Conservation (phyloP, 2,113 vertebrate genomes). For the Eretmochelys imbricata region DNA sequence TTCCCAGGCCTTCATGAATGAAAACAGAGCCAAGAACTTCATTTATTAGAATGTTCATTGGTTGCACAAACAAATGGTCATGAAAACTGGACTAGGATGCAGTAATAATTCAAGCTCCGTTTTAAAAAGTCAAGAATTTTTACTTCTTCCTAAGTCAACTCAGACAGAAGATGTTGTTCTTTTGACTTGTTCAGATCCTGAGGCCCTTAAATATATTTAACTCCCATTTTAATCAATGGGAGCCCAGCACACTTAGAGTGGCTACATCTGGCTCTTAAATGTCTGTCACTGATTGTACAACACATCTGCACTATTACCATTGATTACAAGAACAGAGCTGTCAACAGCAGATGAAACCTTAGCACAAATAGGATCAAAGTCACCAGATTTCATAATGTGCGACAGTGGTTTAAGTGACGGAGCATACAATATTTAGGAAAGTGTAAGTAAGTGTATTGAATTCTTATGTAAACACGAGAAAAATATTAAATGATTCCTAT, state of each 20-base stretch:
- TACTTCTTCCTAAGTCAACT: neutral
- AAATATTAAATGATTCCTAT: conserved; percentile 41
- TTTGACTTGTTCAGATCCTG: conserved; percentile 29
- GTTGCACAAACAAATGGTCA: neutral
- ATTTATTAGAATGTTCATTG: neutral
- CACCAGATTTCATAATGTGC: conserved; percentile 2
- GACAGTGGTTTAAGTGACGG: conserved; percentile 9
- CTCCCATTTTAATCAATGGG: conserved; percentile 30
- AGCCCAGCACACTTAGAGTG: conserved; percentile 8
- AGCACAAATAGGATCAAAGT: conserved; percentile 21
- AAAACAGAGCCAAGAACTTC: conserved; percentile 25
- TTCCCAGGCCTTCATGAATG: neutral
- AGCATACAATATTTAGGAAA: conserved; percentile 6
- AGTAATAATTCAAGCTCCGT: neutral
- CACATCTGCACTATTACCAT: rapidly evolving
- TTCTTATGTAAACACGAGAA: conserved; percentile 45
- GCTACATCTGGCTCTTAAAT: neutral
- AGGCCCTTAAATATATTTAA: conserved; percentile 24
- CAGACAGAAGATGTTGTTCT: neutral
- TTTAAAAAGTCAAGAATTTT: conserved; percentile 27
- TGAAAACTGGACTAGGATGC: neutral
- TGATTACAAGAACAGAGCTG: neutral
- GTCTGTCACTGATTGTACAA: neutral
- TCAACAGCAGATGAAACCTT: conserved; percentile 34
- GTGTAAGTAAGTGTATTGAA: neutral